Conservation (phyloP, 2,113 vertebrate genomes). For the Telmatochromis sp. region DNA sequence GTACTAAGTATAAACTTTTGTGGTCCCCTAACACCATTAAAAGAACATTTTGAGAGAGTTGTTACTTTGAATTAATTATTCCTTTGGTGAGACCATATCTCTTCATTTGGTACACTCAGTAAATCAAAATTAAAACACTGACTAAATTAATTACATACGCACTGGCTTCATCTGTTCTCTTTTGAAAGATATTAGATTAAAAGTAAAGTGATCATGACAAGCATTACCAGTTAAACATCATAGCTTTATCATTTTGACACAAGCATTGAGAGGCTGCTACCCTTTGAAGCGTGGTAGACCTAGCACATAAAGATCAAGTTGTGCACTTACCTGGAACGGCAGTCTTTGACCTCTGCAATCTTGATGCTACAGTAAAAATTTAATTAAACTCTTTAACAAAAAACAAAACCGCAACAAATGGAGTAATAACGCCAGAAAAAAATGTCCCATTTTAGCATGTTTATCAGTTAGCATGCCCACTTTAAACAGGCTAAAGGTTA, state of each 20-base stretch:
- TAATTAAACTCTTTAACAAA: not conserved
- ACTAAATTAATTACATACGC: not conserved
- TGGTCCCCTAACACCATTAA: not conserved
- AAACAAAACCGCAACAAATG: not conserved
- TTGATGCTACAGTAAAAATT: not conserved
- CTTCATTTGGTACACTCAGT: not conserved
- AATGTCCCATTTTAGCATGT: not conserved
- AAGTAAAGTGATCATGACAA: not conserved
- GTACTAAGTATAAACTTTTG: not conserved
- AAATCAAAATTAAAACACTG: not conserved
- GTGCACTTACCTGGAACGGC: not conserved
- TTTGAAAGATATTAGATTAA: not conserved
- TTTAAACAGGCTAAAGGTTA: not conserved
- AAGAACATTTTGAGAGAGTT: not conserved
- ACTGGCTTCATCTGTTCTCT: not conserved
- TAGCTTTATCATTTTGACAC: not conserved
- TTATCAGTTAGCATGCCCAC: not conserved
- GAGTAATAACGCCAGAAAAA: not conserved
- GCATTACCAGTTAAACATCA: not conserved
- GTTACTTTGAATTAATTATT: not conserved
- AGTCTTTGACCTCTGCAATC: not conserved
- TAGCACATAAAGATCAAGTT: not conserved
- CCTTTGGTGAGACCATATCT: not conserved
- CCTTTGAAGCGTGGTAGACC: not conserved
- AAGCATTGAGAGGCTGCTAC: not conserved